Conservation (phyloP, 2,888 invertebrate species). For the Noctua comes region DNA sequence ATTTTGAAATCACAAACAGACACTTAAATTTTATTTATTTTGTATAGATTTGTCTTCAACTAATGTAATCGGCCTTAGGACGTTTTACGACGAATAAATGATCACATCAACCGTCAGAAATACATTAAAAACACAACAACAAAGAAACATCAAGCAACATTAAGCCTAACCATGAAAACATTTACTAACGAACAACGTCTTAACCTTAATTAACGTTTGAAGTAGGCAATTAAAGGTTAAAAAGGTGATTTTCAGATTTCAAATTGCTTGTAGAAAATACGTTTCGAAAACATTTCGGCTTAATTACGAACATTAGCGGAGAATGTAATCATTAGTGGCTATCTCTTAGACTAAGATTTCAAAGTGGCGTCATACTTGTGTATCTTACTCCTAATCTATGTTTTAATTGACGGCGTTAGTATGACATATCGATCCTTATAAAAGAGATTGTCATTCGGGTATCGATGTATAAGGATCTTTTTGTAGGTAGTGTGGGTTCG, state of each 20-base stretch:
- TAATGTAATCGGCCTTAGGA: neutral
- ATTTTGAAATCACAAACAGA: too few relatives aligned
- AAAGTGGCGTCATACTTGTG: neutral
- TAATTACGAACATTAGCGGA: conserved; percentile 55
- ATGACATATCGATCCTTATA: neutral
- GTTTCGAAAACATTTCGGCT: conserved; percentile 60
- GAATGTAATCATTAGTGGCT: conserved; percentile 38
- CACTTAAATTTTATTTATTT: neutral
- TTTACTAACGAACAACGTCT: conserved; percentile 47
- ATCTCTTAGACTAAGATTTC: conserved; percentile 27
- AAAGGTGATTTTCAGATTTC: conserved; percentile 64
- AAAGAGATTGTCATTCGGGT: neutral
- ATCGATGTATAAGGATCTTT: neutral
- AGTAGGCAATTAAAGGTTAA: conserved; percentile 69
- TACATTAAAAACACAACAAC: conserved; percentile 24
- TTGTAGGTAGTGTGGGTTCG: neutral
- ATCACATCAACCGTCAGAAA: neutral
- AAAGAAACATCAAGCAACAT: conserved; percentile 26
- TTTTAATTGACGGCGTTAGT: neutral
- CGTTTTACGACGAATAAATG: neutral
- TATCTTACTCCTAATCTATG: neutral
- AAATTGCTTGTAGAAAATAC: conserved; percentile 69
- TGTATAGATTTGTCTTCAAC: neutral
- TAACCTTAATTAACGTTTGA: conserved; percentile 62
- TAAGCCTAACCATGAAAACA: conserved; percentile 26